phyloP scores from a whole-genome alignment of 1,140 invertebrate genomes.

The Halesus radiatus region DNA sequence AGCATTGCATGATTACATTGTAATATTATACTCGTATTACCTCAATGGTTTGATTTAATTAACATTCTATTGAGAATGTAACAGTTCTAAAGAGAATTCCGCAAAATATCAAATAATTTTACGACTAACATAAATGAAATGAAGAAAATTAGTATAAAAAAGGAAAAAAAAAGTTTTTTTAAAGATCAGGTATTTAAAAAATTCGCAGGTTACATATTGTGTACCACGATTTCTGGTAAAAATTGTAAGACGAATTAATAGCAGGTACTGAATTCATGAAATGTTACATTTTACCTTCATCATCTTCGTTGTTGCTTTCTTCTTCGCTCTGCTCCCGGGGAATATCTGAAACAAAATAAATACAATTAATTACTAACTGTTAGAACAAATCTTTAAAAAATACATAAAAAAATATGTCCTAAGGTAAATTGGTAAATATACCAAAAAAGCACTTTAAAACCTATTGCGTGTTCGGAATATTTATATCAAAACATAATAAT shows the following conservation, averaged over 20 bases:
- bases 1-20: too few relatives aligned
- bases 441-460: not conserved
- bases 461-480: not conserved
- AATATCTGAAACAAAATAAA: constrained; percentile 46
- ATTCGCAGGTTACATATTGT: too few relatives aligned
- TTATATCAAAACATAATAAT: too few relatives aligned
- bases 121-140: not conserved
- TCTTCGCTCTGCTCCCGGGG: constrained; percentile 14
- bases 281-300: constrained; percentile 59
- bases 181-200: too few relatives aligned
- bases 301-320: constrained; percentile 58
- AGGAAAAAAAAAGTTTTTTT: not conserved
- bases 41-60: too few relatives aligned
- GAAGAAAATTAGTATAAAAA: not conserved
- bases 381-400: not conserved
- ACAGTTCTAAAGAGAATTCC: too few relatives aligned
- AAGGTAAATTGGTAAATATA: not conserved
- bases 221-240: too few relatives aligned
- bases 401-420: not conserved
- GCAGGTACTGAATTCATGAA: not conserved
- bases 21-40: too few relatives aligned
- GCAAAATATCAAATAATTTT: not conserved
- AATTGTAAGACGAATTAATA: too few relatives aligned
- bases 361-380: not conserved
- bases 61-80: too few relatives aligned